Conservation (phyloP, 2,888 invertebrate species). For the Anarsia innoxiella region DNA sequence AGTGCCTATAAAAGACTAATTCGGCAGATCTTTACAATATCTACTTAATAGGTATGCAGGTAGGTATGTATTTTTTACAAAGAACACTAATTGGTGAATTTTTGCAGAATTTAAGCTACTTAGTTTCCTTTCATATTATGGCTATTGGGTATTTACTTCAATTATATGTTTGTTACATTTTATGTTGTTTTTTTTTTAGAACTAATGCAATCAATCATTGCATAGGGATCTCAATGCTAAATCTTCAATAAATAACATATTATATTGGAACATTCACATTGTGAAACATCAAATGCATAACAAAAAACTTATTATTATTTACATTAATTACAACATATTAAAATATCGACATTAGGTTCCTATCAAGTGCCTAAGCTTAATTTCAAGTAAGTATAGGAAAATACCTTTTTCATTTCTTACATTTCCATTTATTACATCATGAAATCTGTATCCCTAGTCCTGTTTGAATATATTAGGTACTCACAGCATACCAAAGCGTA, state of each 20-base stretch:
- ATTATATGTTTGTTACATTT: no score
- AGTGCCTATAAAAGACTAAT: conserved; percentile 63
- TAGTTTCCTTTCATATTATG: no score
- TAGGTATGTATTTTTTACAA: conserved; percentile 35
- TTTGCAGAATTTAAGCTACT: no score
- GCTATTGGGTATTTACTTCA: no score
- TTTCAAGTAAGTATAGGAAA: conserved; percentile 1
- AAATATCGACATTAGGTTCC: conserved; percentile 68
- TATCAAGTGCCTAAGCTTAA: no score
- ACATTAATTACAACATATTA: conserved; percentile 39
- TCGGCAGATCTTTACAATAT: conserved; percentile 58
- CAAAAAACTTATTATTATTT: conserved; percentile 68
- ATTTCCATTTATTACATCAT: no score
- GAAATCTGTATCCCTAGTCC: no score
- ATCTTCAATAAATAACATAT: conserved; percentile 36
- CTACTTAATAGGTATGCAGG: no score
- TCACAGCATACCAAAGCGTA: no score
- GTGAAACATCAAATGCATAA: conserved; percentile 65
- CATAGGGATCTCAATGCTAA: conserved; percentile 11
- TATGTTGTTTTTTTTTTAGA: no score
- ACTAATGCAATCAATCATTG: conserved; percentile 3
- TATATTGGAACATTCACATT: conserved; percentile 61
- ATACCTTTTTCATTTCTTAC: no score
- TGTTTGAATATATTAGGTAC: no score
- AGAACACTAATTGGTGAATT: conserved; percentile 64